Conservation (phyloP, 1,140 invertebrate genomes). For the Tenebrio molitor region DNA sequence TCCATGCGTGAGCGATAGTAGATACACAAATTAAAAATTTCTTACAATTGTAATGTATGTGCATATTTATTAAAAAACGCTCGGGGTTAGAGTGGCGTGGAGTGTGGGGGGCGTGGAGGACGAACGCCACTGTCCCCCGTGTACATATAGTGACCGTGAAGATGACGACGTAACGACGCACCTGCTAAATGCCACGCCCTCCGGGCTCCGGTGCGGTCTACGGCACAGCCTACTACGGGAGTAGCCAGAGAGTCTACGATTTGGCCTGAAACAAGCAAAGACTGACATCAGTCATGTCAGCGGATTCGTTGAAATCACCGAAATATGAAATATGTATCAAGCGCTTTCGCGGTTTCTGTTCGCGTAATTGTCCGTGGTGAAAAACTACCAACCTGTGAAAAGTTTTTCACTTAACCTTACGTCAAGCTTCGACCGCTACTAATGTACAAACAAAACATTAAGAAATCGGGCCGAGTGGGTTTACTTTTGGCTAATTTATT, state of each 20-base stretch:
- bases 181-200: conserved; percentile 91
- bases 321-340: too few species aligned
- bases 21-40: conserved; percentile 32
- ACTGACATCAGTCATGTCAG: conserved; percentile 22
- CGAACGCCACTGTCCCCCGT: conserved; percentile 24
- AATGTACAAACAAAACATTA: conserved; percentile 19
- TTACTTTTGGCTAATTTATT: conserved; percentile 13
- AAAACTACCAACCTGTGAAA: conserved; percentile 9
- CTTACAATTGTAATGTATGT: conserved; percentile 27
- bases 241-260: conserved; percentile 89
- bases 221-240: conserved; percentile 86
- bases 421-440: conserved; percentile 17
- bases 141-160: conserved; percentile 29
- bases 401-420: conserved; percentile 2
- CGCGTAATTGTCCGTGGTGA: conserved; percentile 25
- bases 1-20: conserved; percentile 12
- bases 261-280: conserved; percentile 75
- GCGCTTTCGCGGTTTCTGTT: conserved; percentile 23
- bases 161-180: conserved; percentile 60
- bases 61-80: conserved; percentile 32
- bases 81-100: neutral
- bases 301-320: too few species aligned
- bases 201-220: conserved; percentile 81
- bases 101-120: neutral
- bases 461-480: neutral